Evolutionary conservation across 1,140 invertebrate genomes (phyloP).

Genomic region (Eriosoma lanigerum): DNA sequence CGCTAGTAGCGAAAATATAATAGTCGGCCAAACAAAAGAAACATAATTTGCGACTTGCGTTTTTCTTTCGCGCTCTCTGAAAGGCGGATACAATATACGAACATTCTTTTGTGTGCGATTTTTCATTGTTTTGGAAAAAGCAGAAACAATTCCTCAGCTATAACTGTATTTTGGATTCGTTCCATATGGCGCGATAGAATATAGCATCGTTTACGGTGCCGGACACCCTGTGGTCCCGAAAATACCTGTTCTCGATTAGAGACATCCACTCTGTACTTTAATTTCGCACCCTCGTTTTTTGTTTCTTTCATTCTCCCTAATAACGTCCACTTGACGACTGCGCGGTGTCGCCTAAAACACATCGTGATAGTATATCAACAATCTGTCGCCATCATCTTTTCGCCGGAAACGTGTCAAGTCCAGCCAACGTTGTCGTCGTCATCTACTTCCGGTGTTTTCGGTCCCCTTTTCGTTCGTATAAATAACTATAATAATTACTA

Average conservation of each 20-base stretch:
- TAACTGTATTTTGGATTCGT: constrained; percentile 18
- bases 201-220: background rate
- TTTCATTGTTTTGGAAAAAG: constrained; percentile 3
- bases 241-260: background rate
- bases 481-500: too few relatives aligned
- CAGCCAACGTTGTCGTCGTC: background rate
- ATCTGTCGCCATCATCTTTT: background rate
- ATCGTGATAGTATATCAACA: background rate
- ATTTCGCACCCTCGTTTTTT: constrained; percentile 28
- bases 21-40: background rate
- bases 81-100: background rate
- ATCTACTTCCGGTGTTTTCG: background rate
- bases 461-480: background rate
- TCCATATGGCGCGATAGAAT: background rate
- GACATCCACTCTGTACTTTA: background rate
- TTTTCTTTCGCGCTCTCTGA: background rate
- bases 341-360: background rate
- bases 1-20: background rate
- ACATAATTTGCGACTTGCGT: constrained; percentile 9
- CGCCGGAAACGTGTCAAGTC: background rate
- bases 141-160: background rate
- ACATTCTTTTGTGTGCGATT: constrained; percentile 21
- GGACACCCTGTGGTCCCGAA: background rate
- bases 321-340: background rate
- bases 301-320: background rate